Base-by-base conservation (phyloP, 1,140 invertebrate genomes). In the Lasaia peninsularis region DNA sequence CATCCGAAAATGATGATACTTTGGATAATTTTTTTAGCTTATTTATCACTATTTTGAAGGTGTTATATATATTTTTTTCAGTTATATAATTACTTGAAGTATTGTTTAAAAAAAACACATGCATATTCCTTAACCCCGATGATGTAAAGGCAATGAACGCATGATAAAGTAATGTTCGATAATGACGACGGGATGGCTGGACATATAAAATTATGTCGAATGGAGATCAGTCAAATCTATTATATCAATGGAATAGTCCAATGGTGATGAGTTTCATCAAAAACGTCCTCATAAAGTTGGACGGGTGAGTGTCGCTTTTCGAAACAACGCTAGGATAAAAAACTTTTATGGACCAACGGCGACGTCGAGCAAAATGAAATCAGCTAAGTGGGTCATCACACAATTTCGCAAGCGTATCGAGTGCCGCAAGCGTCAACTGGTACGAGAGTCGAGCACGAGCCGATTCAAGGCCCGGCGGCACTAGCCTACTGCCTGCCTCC, bases 381-480 rank as follows among this genome's bases (percentile, higher is more conserved):
- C 82, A 69, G 63, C 76, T 77, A 87, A 86, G 84, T 88, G 76
- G 86, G 86, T 86, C 86, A 88, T 87, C 79, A 81, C 81, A 85
- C 79, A 80, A 86, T 88, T 86, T 88, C 84, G 86, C 84, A 88
- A 88, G 75, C 78, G 77, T 85, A 87, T 85, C 82, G 86, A 88
- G 82, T 84, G 82, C 82, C 77, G 82, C 80, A 83, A 87, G 78
- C 79, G 75, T 84, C 79, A 84, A 84, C 80, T 86, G 77, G 82
- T 86, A 85, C 80, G 77, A 48, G 40, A 44, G 44, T 48, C 44
- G 44, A 48, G 18, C 74, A 67, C 56, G 76, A 75, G 74, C 73
- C 78, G 58, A 86, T 79, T 88, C 83, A 88, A 84, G 83, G 82
- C 82, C 79, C 67, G 71, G 70, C 71, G 71, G 64, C 69, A 62